Evolutionary conservation across 2,797 vertebrate genomes (phyloP).

Genomic region (Taeniopygia guttata): DNA sequence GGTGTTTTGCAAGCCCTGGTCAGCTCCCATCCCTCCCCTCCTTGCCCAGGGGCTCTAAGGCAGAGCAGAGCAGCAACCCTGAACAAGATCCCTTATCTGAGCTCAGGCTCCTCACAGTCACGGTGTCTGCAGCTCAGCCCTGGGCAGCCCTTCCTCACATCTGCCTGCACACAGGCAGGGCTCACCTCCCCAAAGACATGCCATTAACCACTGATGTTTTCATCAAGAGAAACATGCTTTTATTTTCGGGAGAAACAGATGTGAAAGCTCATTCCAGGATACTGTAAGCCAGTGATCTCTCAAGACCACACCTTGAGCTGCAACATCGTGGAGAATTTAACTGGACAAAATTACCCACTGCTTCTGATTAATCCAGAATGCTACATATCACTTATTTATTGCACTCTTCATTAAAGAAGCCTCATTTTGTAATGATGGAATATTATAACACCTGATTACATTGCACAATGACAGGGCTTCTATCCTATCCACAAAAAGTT

Average conservation of each 20-base stretch:
- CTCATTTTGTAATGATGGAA: background rate
- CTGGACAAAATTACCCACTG: background rate
- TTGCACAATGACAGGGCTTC: background rate
- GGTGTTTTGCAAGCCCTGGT: background rate
- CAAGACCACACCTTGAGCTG: slow-evolving; percentile 37
- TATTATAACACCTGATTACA: background rate
- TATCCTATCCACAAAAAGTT: background rate
- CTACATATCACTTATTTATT: background rate
- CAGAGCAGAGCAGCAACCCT: background rate
- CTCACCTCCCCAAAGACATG: background rate
- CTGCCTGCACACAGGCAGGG: background rate
- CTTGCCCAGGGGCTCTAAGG: background rate
- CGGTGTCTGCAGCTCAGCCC: fast-evolving
- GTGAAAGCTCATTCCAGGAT: background rate
- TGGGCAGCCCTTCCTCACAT: background rate
- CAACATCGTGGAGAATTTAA: background rate
- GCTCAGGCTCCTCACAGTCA: background rate
- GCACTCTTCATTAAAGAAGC: background rate
- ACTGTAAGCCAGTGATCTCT: background rate
- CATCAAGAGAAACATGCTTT: background rate
- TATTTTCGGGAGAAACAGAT: slow-evolving; percentile 4
- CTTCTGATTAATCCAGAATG: background rate
- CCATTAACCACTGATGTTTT: background rate
- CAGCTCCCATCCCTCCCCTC: background rate
- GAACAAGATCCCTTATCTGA: background rate